Evolutionary conservation across 2,888 invertebrate species (phyloP), one percentile per base, ranked within the genome.

Genomic region (Volucella inanis): DNA sequence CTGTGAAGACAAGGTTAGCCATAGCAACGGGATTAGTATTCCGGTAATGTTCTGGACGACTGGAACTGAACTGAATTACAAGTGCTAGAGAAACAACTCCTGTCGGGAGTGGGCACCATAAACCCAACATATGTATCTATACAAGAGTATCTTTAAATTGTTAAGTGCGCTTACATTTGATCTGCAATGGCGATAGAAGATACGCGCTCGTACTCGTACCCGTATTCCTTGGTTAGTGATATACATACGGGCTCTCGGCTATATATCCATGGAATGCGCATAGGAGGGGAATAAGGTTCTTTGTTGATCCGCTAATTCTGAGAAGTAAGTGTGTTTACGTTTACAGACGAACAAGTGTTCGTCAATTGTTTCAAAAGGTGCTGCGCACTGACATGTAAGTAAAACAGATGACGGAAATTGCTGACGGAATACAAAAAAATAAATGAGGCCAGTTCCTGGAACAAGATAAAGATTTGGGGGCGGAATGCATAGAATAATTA

Each of bases 31-130:
- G 76, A 85, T 81, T 81, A 85, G 67, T 81, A 85, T 85, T 85
- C 85, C 72, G 68, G 85, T 85, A 85, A 77, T 68, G 81, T 85
- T 77, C 81, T 68, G 67, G 81, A 59, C 72, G 68, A 67, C 62
- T 81, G 76, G 50, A 85, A 80, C 70, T 80, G 80, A 70, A 80
- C 81, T 85, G 85, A 85, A 81, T 85, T 76, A 85, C 85, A 85
- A 85, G 85, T 81, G 85, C 62, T 76, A 62, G 70, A 31, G 52
- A 43, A 70, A 54, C 52, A 50, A 54, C 49, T 84, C 74, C 74
- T 79, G 72, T 57, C 54, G 71, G 59, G 52, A 54, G 65, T 15
- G 31, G 49, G 62, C n/a, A 52, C 65, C n/a, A 39, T 12, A 12
- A 38, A 9, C 55, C 31, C 31, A 31, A 31, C 31, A 31, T 31